Evolutionary conservation across 64 coral and sea anemone species (phyloP).

Genomic region (Pocillopora damicornis): DNA sequence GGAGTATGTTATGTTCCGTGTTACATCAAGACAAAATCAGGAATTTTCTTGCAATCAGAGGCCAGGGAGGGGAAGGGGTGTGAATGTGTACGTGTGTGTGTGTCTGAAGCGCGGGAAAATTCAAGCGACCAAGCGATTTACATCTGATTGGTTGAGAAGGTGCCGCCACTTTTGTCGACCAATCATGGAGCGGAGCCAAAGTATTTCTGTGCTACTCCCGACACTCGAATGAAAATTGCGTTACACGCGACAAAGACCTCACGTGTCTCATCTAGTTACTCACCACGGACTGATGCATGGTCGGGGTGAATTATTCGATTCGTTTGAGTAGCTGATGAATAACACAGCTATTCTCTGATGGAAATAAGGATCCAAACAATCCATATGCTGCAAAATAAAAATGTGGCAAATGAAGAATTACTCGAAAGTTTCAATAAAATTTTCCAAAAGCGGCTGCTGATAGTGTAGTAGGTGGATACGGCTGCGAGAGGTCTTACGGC

Average conservation of each 20-base stretch:
- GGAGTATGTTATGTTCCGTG: not conserved
- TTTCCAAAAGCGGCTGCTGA: not conserved
- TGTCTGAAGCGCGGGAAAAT: no score
- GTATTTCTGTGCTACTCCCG: no score
- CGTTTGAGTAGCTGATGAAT: conserved; percentile 91
- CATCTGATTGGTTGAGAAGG: no score
- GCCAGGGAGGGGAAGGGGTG: no score
- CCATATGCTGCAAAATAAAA: conserved; percentile 56
- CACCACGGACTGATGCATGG: conserved; percentile 94
- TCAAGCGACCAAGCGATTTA: no score
- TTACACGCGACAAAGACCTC: not conserved
- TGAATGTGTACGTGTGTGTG: no score
- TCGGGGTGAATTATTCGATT: conserved; percentile 90
- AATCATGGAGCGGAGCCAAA: no score
- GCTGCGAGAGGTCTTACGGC: no score
- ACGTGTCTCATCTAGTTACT: not conserved
- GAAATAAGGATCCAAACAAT: conserved; percentile 80
- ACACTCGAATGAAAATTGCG: no score
- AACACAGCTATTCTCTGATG: conserved; percentile 92
- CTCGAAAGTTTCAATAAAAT: not conserved
- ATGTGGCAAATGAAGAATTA: not conserved
- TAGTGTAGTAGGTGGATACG: no score
- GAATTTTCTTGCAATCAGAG: not conserved
- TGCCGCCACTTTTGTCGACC: no score
- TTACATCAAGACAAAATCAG: not conserved